These are phyloP conservation scores for Eupsittula cactorum DNA, from an alignment of 2,113 vertebrate genomes.

Conservation along the genomic window DNA sequence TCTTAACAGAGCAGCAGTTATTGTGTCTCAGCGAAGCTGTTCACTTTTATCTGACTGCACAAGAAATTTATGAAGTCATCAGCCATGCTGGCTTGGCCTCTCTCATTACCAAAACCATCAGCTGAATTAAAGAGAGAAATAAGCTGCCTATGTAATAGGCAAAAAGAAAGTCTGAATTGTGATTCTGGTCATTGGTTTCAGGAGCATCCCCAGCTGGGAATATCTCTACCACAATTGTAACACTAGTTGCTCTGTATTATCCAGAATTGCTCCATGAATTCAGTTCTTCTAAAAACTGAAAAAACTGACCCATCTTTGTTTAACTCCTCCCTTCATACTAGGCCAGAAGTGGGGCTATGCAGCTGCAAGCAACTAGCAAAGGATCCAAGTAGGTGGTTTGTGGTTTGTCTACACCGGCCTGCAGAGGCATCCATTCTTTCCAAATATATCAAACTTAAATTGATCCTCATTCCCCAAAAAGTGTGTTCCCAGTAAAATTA, in stretches of 20 bases:
- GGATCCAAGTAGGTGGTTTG: neutral
- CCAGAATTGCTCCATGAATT: neutral
- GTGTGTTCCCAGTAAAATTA: neutral
- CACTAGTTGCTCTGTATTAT: neutral
- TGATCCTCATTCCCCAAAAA: neutral
- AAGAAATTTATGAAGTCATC: neutral
- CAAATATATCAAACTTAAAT: neutral
- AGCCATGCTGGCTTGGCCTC: neutral
- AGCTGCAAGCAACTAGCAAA: neutral
- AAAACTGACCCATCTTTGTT: neutral
- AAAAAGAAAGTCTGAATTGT: neutral
- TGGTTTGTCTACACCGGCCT: neutral
- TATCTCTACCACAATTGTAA: fast-evolving
- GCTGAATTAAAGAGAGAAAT: neutral
- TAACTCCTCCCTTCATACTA: neutral
- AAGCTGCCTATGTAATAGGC: neutral
- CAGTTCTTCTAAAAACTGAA: neutral
- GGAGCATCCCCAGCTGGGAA: neutral
- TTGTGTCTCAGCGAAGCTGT: neutral
- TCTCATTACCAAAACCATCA: neutral
- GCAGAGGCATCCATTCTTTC: neutral
- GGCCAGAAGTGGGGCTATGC: neutral
- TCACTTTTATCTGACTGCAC: neutral
- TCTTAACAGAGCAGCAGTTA: neutral
- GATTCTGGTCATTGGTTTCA: neutral